Percentiles rank a stretch among this genome's conserved stretches.
phyloP scores from a whole-genome alignment of 2,113 vertebrate species.

The Psammodynastes pulverulentus region DNA sequence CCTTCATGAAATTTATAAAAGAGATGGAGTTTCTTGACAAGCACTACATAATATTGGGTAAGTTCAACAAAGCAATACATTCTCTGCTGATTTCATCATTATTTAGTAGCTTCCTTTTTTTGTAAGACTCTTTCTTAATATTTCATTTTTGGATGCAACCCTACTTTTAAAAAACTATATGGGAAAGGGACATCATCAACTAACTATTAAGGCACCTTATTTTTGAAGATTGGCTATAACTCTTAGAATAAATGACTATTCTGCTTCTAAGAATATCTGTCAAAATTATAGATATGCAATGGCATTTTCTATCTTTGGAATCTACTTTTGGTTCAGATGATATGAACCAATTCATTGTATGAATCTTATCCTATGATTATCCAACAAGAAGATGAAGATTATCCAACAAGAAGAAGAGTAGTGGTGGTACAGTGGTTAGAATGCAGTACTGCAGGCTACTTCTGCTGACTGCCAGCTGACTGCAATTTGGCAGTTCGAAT shows the following conservation, averaged over 20 bases:
- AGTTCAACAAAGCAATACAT: not conserved
- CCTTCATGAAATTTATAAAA: not conserved
- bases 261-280: not conserved
- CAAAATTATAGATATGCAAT: conserved; percentile 11
- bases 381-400: not conserved
- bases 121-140: not conserved
- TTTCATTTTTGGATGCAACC: not conserved
- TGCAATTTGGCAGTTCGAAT: too few relatives aligned
- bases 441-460: too few relatives aligned
- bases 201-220: not conserved
- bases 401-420: not conserved
- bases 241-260: not conserved
- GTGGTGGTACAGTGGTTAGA: too few relatives aligned
- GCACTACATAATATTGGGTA: not conserved
- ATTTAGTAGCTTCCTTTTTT: not conserved
- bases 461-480: too few relatives aligned
- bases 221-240: not conserved
- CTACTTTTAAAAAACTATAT: not conserved
- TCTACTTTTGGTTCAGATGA: conserved; percentile 16
- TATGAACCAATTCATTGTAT: not conserved
- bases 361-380: not conserved
- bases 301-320: not conserved
- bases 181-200: not conserved
- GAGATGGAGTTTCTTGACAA: not conserved
- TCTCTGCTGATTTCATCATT: not conserved